A percentile compares a stretch with the other conserved stretches of the same genome.
Evolutionary conservation across 2,113 vertebrate genomes (phyloP).

Genomic region (Trematomus loennbergii): DNA sequence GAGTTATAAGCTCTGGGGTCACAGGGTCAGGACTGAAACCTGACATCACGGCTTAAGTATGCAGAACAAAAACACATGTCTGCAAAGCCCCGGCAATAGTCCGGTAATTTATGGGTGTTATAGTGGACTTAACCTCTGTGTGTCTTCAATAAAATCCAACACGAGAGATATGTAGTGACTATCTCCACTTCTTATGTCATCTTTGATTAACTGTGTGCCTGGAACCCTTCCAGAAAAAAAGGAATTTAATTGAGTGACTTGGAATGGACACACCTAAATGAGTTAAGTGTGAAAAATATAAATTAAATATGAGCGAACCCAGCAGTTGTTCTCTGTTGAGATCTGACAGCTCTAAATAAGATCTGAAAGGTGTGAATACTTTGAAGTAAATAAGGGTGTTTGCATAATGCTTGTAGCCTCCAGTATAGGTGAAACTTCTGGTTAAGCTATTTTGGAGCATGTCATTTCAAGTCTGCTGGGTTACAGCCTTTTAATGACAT

Average conservation of each 20-base stretch:
- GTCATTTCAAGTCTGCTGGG: constrained; percentile 67
- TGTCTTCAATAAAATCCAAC: constrained; percentile 47
- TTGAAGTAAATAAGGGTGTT: constrained; percentile 40
- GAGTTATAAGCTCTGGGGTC: constrained; percentile 67
- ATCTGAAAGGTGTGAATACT: constrained; percentile 11
- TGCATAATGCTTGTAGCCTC: constrained; percentile 9
- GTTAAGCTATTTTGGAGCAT: constrained; percentile 57
- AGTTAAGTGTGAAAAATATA: not conserved
- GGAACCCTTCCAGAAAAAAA: constrained; percentile 32
- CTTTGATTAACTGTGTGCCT: constrained; percentile 31
- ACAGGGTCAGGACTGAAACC: constrained; percentile 60
- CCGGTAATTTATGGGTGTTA: constrained; percentile 54
- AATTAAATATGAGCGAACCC: not conserved
- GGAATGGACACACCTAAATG: constrained; percentile 6
- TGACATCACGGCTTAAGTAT: constrained; percentile 75
- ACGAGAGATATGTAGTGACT: constrained; percentile 37
- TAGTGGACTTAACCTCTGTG: constrained; percentile 61
- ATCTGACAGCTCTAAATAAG: constrained; percentile 16
- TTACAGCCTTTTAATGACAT: constrained; percentile 73
- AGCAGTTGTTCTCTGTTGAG: not conserved
- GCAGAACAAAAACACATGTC: constrained; percentile 65
- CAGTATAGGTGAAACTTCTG: constrained; percentile 22
- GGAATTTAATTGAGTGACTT: constrained; percentile 17
- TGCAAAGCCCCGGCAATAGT: constrained; percentile 50
- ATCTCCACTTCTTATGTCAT: constrained; percentile 43